Evolutionary conservation across 1,140 invertebrate genomes (phyloP).

Genomic region (Chironomus striatipennis): DNA sequence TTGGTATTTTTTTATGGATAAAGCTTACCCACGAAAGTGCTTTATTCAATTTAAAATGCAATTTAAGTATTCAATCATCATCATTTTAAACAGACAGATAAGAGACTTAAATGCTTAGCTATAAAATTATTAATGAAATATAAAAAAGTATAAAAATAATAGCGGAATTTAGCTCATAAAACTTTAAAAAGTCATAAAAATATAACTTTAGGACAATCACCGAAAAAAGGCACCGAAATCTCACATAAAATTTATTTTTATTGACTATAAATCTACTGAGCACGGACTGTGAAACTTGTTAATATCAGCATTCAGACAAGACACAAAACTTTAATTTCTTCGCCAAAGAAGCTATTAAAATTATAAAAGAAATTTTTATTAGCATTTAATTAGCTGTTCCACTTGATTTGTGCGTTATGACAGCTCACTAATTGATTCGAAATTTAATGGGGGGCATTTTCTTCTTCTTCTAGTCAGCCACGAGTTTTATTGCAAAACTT

Average conservation of each 20-base stretch:
- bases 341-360: too few species aligned
- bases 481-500: too few species aligned
- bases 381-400: slow-evolving; percentile 13
- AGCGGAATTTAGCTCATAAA: slow-evolving; percentile 3
- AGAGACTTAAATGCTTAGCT: not conserved
- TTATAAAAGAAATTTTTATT: not conserved
- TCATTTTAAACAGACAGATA: not conserved
- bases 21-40: too few species aligned
- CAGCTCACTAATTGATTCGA: not conserved
- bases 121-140: slow-evolving; percentile 2
- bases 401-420: slow-evolving; percentile 7
- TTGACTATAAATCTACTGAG: not conserved
- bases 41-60: too few species aligned
- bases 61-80: not conserved
- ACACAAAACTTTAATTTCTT: too few species aligned
- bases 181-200: not conserved
- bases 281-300: not conserved
- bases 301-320: not conserved
- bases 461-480: not conserved
- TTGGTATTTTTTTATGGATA: too few species aligned
- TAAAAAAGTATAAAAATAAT: slow-evolving; percentile 1
- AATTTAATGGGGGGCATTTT: not conserved
- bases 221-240: not conserved
- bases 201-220: not conserved
- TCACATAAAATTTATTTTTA: slow-evolving; percentile 1